These are phyloP conservation scores for Erebia aethiops DNA, from an alignment of 2,888 invertebrate species.

Conservation along the genomic window DNA sequence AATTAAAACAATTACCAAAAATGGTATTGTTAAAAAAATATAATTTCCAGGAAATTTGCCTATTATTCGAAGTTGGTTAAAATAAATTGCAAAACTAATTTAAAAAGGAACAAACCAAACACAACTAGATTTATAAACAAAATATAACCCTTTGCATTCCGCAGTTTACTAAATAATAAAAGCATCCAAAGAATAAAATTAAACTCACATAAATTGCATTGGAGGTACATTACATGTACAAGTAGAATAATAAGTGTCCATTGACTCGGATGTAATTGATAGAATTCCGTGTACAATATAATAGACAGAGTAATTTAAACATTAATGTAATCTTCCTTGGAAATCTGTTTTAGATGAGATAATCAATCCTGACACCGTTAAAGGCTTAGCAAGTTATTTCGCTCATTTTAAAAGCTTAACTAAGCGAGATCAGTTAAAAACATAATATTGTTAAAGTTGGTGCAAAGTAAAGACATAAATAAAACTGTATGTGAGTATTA, in stretches of 20 bases:
- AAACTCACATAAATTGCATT: too few species aligned
- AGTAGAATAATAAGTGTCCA: not conserved
- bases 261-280: constrained; percentile 1
- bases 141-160: too few species aligned
- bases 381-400: constrained; percentile 8
- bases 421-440: not conserved
- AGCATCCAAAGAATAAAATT: not conserved
- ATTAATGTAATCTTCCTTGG: constrained; percentile 31
- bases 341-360: constrained; percentile 24
- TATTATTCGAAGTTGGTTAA: too few species aligned
- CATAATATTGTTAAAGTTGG: not conserved
- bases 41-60: too few species aligned
- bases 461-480: not conserved
- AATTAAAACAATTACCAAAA: too few species aligned
- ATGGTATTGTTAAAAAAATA: too few species aligned
- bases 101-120: too few species aligned
- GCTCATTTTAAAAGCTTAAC: constrained; percentile 14
- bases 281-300: constrained; percentile 14
- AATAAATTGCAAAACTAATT: too few species aligned
- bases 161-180: too few species aligned
- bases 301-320: constrained; percentile 29
- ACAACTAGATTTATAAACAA: too few species aligned
- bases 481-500: too few species aligned
- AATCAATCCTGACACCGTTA: constrained; percentile 29
- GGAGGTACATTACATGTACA: too few species aligned